A percentile compares a stretch with the other conserved stretches of the same genome.
These are phyloP conservation scores for Drosophila sp. DNA, from an alignment of 1,140 invertebrate species.

Conservation along the genomic window DNA sequence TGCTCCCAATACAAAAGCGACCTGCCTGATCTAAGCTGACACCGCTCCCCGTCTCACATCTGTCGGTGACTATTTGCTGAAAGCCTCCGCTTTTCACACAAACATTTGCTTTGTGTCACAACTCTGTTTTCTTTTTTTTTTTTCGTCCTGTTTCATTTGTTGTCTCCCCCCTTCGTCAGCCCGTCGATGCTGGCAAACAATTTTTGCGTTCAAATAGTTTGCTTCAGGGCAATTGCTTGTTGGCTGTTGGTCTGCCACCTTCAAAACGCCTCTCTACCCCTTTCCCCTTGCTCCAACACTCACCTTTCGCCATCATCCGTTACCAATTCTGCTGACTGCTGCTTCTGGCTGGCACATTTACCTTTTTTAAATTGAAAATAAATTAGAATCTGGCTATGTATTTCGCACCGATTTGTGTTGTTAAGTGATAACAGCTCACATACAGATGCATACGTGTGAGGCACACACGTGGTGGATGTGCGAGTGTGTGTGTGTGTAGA, in stretches of 20 bases:
- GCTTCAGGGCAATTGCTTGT: constrained; percentile 65
- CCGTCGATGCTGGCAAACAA: constrained; percentile 49
- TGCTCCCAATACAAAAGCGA: neutral
- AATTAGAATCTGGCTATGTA: constrained; percentile 78
- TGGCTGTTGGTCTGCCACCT: constrained; percentile 29
- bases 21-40: neutral
- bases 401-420: constrained; percentile 79
- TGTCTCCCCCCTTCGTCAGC: constrained; percentile 22
- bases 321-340: constrained; percentile 18
- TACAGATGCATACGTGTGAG: too few relatives aligned
- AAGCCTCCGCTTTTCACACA: constrained; percentile 63
- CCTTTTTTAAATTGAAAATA: constrained; percentile 81
- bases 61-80: constrained; percentile 44
- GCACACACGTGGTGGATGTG: constrained; percentile 6
- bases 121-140: constrained; percentile 1
- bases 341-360: constrained; percentile 65
- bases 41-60: neutral
- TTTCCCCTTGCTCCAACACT: neutral
- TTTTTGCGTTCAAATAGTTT: constrained; percentile 74
- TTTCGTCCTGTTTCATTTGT: constrained; percentile 15
- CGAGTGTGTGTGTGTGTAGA: constrained; percentile 4
- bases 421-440: constrained; percentile 70
- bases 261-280: constrained; percentile 27
- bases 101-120: constrained; percentile 77
- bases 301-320: constrained; percentile 8